Evolutionary conservation across 2,888 invertebrate genomes (phyloP), one percentile per base, ranked within the genome.

Genomic region (Acrobasis repandana): DNA sequence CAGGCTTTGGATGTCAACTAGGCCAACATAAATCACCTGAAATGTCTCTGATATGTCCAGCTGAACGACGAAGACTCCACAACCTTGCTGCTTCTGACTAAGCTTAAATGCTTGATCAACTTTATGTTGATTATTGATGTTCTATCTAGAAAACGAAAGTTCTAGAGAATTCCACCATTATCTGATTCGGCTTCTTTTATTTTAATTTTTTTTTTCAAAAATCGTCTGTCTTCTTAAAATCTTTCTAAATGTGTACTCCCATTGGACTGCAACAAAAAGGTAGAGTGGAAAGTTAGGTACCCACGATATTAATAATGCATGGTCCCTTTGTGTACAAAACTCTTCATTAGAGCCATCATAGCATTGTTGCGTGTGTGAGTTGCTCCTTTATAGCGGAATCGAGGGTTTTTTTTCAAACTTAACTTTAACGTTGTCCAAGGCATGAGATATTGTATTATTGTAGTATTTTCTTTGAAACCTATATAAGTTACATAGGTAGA

Each of bases 341-440:
- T 90, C 88, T 90, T 90, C 90, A 90, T 90, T 90, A 90, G 87
- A 86, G 76, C 80, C 87, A 90, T 89, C 88, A 86, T 80, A 81
- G 85, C 83, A 82, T 85, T 87, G 90, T 86, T 87, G 82, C 76
- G 82, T 73, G 80, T 69, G 74, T 54, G 75, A 77, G 75, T 74
- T 73, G 67, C 69, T 74, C 78, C 82, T 82, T 81, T 85, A 81
- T 80, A 20, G 73, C 72, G 67, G 77, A 77, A 81, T 79, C 75
- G 72, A 75, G 76, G 51, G 33, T 59, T 71, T 79, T 79, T 77
- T 76, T 75, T 68, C 64, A 71, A 71, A 75, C 73, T 68, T 72
- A 43, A 28, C 28, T 38, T 38, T 58, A 65, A 67, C 57, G 65
- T 69, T 73, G 69, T 63, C 9, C 67, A 76, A 77, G 77, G 68